Evolutionary conservation across 2,113 vertebrate species (phyloP).

Genomic region (Helogale parvula): DNA sequence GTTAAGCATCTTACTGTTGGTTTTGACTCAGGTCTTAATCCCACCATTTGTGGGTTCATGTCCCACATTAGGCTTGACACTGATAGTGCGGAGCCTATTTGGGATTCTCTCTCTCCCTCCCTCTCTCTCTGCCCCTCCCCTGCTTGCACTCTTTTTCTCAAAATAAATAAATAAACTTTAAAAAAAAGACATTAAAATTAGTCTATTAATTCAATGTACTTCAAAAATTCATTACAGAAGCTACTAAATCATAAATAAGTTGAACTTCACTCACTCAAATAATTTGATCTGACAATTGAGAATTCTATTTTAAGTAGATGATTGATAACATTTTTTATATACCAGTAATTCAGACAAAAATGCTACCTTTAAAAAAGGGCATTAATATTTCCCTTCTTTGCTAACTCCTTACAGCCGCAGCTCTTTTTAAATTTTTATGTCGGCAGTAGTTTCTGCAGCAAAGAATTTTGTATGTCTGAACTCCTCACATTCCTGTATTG

Average conservation of each 20-base stretch:
- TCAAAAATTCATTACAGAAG: not conserved
- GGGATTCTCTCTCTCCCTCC: too few relatives aligned
- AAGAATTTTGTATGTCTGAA: not conserved
- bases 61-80: too few relatives aligned
- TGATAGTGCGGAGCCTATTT: too few relatives aligned
- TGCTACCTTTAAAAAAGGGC: not conserved
- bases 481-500: not conserved
- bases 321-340: not conserved
- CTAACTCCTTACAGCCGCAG: not conserved
- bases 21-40: too few relatives aligned
- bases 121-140: too few relatives aligned
- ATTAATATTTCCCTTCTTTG: not conserved
- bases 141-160: too few relatives aligned
- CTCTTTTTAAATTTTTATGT: not conserved
- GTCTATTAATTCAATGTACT: not conserved
- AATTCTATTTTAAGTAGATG: not conserved
- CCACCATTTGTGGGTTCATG: too few relatives aligned
- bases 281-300: not conserved
- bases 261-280: not conserved
- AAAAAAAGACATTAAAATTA: too few relatives aligned
- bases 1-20: too few relatives aligned
- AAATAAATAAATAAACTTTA: too few relatives aligned
- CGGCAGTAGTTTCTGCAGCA: not conserved
- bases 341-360: not conserved
- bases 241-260: not conserved